These are phyloP conservation scores for Montipora capricornis DNA, from an alignment of 64 coral and sea anemone species.

Conservation along the genomic window DNA sequence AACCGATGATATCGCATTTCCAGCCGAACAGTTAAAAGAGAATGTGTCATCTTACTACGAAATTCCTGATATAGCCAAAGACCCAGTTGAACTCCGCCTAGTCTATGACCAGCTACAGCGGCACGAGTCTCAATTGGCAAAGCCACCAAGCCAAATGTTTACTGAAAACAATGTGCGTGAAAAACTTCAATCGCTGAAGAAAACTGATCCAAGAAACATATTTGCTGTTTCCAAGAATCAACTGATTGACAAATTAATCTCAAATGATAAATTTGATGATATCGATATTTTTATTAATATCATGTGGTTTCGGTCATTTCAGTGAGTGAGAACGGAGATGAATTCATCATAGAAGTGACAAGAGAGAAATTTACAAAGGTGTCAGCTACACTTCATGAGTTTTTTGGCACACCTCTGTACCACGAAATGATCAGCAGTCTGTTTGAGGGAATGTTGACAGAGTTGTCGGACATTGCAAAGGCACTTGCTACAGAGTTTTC, in stretches of 20 bases:
- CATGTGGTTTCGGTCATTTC: slow-evolving; percentile 60
- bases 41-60: slow-evolving; percentile 47
- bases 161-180: slow-evolving; percentile 16
- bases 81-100: slow-evolving; percentile 48
- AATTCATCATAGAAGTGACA: slow-evolving; percentile 40
- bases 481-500: slow-evolving; percentile 6
- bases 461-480: slow-evolving; percentile 11
- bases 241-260: slow-evolving; percentile 41
- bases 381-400: background rate
- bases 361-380: slow-evolving; percentile 59
- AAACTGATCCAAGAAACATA: slow-evolving; percentile 24
- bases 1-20: slow-evolving; percentile 25
- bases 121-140: slow-evolving; percentile 55
- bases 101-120: slow-evolving; percentile 23
- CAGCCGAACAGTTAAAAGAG: slow-evolving; percentile 48
- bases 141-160: slow-evolving; percentile 14
- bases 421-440: slow-evolving; percentile 2
- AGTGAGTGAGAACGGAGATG: slow-evolving; percentile 43
- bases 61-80: slow-evolving; percentile 15
- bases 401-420: background rate
- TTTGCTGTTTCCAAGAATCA: slow-evolving; percentile 47
- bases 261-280: slow-evolving; percentile 59
- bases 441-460: background rate
- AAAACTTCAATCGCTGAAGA: slow-evolving; percentile 36
- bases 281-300: slow-evolving; percentile 55